Base-by-base conservation (phyloP, 2,888 invertebrate genomes). In the Tiphia femorata region DNA sequence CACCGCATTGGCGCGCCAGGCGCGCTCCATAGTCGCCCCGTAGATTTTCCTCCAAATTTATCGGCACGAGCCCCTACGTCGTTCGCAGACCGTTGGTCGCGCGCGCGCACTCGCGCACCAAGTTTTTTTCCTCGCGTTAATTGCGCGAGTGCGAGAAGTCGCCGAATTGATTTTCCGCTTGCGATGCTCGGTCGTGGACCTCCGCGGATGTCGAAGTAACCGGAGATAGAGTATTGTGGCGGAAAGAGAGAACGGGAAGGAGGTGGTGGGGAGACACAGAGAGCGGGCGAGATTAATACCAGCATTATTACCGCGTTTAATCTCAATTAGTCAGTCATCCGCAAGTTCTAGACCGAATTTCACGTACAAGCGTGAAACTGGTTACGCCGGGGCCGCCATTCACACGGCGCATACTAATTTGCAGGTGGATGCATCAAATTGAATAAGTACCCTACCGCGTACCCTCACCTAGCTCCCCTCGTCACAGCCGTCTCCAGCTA, bases 301-400 rank as follows among this genome's bases (percentile, higher is more conserved):
- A 14, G 44, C 49, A 42, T 69, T 65, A 69, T 65, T 65, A 62
- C 51, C 33, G 27, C 51, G 54, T 59, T 64, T 67, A 69, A 59
- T 62, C 62, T 55, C 58, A 59, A 67, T 69, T 62, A 67, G 54
- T 57, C 57, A 58, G 41, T 67, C 60, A 64, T 60, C 42, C 42
- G 43, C 44, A 55, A 62, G 52, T 59, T 55, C 48, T 14, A 50
- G 41, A 53, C 23, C 37, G 42, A 48, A 65, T 69, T 64, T 58
- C n/a, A 58, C 52, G 44, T 57, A n/a, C 25, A 50, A 27, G 21
- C 33, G 27, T 23, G 40, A 30, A 35, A 27, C 20, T 41, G 49
- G 43, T 37, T 47, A 55, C 49, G 8, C 7, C n/a, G n/a, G n/a
- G n/a, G n/a, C n/a, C 10, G 20, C 27, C 20, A 33, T 51, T 52